These are phyloP conservation scores for Platycnemis pennipes DNA, from an alignment of 2,888 invertebrate genomes.

Conservation along the genomic window DNA sequence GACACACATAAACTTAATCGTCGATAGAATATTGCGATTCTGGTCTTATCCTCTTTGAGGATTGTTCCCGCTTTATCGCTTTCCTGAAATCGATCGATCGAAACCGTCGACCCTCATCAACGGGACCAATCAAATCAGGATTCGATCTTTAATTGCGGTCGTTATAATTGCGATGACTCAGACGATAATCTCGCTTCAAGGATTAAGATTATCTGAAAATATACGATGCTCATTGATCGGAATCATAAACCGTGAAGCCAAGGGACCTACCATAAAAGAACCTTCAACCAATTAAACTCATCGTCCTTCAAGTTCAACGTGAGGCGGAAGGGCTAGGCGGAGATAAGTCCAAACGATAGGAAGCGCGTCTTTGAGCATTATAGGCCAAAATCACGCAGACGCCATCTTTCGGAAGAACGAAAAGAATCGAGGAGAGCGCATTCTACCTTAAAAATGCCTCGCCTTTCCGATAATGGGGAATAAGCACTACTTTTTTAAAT, in stretches of 20 bases:
- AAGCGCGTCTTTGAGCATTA: too few species aligned
- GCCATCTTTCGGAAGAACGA: too few species aligned
- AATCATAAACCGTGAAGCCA: too few species aligned
- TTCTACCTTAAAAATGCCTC: too few species aligned
- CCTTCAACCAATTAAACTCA: neutral
- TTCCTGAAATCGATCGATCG: neutral
- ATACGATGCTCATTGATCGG: neutral
- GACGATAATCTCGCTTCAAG: neutral
- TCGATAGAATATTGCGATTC: neutral
- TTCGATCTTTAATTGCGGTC: neutral
- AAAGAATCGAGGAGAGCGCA: too few species aligned
- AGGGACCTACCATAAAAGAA: neutral
- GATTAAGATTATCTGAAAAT: neutral
- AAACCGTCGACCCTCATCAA: neutral
- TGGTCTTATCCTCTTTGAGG: neutral
- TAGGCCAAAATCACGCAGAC: too few species aligned
- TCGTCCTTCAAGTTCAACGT: neutral
- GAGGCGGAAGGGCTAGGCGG: neutral
- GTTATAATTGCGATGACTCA: neutral
- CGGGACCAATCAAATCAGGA: neutral
- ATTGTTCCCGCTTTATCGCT: neutral
- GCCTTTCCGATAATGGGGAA: too few species aligned
- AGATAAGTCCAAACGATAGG: neutral
- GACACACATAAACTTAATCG: neutral
- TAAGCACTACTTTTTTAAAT: too few species aligned